Base-by-base conservation (phyloP, 2,888 invertebrate genomes). In the Spodoptera littoralis region DNA sequence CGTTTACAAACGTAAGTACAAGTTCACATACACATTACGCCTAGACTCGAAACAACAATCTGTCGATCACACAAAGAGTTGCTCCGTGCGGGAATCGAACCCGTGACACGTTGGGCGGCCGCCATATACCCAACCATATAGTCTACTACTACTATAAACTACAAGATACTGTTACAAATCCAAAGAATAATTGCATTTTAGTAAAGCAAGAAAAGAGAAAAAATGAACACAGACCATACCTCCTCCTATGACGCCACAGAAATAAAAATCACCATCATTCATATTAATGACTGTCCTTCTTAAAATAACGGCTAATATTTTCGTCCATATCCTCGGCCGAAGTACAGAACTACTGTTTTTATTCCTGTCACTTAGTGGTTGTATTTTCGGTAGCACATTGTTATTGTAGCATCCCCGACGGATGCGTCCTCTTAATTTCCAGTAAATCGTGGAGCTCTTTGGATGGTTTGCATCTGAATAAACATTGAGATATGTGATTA, bases 391-490 rank as follows among this genome's bases (percentile, higher is more conserved):
- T 83, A 73, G 79, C 86, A 83, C 87, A 84, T 84, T 94, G 92
- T 94, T 94, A 90, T 94, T 93, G 82, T 92, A 93, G 87, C 87
- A 91, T 92, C 93, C 91, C 89, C 86, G 68, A 69, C 87, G 86
- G 86, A 79, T 87, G 79, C 69, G 86, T 89, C 89, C 93, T 92
- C 93, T 93, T 94, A 92, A 93, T 94, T 94, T 94, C 92, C 90
- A 93, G 91, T 92, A 92, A 91, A 93, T 94, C 92, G 93, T 89
- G 88, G 87, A 88, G 84, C 91, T 90, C 89, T 85, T 85, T 83
- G 82, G 92, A 93, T 89, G 90, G 88, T 75, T 88, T 86, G 89
- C 94, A 94, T 90, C 94, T 94, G 94, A 94, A 93, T 91, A 93
- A 94, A 94, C 93, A 94, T 84, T 84, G 62, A 78, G 77, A 72